Evolutionary conservation across 2,113 vertebrate genomes (phyloP).

Genomic region (Mus pahari): DNA sequence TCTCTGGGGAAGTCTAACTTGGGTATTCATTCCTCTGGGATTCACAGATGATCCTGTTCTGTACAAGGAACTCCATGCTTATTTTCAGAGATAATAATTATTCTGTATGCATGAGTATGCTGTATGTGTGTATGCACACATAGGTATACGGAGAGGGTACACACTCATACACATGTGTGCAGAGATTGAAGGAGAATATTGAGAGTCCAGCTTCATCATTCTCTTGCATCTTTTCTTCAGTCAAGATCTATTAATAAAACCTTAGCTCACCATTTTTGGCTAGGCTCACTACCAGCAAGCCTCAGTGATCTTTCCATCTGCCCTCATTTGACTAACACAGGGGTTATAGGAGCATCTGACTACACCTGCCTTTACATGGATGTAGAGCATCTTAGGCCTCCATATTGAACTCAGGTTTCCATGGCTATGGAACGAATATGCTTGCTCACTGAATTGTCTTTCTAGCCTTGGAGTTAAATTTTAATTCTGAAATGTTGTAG

Average conservation of each 20-base stretch:
- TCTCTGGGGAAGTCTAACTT: neutral
- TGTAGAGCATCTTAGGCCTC: neutral
- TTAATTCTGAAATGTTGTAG: conserved; percentile 36
- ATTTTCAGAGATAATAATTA: neutral
- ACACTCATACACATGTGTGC: neutral
- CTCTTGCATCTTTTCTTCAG: neutral
- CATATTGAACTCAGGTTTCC: no score
- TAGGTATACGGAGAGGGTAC: neutral
- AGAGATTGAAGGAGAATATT: no score
- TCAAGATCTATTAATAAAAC: neutral
- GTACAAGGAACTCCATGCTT: neutral
- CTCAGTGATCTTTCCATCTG: neutral
- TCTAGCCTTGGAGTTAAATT: neutral
- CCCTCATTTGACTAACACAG: no score
- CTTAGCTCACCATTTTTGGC: neutral
- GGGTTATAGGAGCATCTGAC: neutral
- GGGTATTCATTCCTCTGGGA: neutral
- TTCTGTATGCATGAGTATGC: neutral
- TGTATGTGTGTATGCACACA: neutral
- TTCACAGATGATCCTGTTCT: neutral
- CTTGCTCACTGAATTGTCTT: no score
- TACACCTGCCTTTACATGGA: neutral
- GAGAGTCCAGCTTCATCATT: neutral
- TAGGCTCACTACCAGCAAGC: neutral
- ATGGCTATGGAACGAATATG: no score